phyloP scores from a whole-genome alignment of 2,797 vertebrate genomes.

The Margarornis squamiger region DNA sequence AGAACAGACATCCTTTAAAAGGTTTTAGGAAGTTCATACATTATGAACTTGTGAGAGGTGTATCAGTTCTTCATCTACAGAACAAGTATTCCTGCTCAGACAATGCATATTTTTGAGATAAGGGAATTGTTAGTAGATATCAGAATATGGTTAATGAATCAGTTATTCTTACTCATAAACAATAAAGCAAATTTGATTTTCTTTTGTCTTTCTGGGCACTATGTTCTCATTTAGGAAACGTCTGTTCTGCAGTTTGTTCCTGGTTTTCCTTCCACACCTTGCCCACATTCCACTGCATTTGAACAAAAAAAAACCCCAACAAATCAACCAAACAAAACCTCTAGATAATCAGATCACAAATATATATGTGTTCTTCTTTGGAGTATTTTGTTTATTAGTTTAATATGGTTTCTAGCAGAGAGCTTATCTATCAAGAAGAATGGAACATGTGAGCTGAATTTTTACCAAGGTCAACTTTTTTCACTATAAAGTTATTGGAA shows the following conservation, averaged over 20 bases:
- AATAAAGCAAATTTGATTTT: background rate
- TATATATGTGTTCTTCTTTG: background rate
- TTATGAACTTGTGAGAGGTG: rapidly evolving
- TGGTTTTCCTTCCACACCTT: background rate
- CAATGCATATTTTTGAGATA: background rate
- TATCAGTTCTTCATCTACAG: background rate
- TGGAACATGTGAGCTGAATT: background rate
- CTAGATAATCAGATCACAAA: background rate
- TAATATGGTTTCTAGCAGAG: background rate
- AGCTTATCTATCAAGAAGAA: background rate
- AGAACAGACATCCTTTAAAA: background rate
- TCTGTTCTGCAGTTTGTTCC: background rate
- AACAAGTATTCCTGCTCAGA: background rate
- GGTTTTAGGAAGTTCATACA: background rate
- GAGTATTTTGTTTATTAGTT: background rate
- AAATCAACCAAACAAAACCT: rapidly evolving
- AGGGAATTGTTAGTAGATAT: background rate
- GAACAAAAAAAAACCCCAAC: rapidly evolving
- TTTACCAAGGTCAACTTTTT: background rate
- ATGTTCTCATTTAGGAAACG: background rate
- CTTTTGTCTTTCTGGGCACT: background rate
- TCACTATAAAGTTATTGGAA: background rate
- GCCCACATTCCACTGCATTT: background rate
- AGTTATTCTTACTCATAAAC: background rate
- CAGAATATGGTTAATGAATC: background rate